phyloP scores from a whole-genome alignment of 2,888 invertebrate species.

The Panopea generosa region DNA sequence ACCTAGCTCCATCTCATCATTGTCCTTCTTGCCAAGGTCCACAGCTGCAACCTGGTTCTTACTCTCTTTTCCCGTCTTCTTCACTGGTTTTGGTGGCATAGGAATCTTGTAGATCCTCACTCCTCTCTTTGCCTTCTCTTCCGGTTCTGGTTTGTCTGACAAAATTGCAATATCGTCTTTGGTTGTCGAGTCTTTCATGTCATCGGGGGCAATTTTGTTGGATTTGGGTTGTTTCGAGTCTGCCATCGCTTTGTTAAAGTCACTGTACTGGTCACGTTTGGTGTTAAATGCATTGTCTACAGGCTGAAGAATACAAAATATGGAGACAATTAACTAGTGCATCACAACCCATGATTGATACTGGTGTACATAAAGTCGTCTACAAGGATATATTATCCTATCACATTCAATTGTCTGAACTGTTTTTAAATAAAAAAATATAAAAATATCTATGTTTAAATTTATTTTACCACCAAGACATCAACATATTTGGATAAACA shows the following conservation, averaged over 20 bases:
- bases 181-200: conserved; percentile 30
- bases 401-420: no score
- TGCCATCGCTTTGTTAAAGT: conserved; percentile 65
- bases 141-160: conserved; percentile 18
- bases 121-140: conserved; percentile 29
- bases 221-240: conserved; percentile 32
- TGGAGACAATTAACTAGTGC: no score
- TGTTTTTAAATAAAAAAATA: no score
- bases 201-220: not conserved
- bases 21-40: conserved; percentile 40
- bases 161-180: conserved; percentile 36
- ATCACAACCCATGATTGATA: no score
- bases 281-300: conserved; percentile 70
- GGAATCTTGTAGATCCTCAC: conserved; percentile 39
- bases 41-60: conserved; percentile 43
- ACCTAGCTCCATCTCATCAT: conserved; percentile 71
- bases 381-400: no score
- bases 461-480: no score
- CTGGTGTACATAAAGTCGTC: no score
- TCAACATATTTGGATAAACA: no score
- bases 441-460: no score
- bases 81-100: conserved; percentile 10
- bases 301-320: conserved; percentile 1
- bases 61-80: conserved; percentile 33
- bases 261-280: conserved; percentile 68